A percentile compares a stretch with the other conserved stretches of the same genome.
Evolutionary conservation across 2,113 vertebrate genomes (phyloP).

Genomic region (Forbesichthys papilliferus): DNA sequence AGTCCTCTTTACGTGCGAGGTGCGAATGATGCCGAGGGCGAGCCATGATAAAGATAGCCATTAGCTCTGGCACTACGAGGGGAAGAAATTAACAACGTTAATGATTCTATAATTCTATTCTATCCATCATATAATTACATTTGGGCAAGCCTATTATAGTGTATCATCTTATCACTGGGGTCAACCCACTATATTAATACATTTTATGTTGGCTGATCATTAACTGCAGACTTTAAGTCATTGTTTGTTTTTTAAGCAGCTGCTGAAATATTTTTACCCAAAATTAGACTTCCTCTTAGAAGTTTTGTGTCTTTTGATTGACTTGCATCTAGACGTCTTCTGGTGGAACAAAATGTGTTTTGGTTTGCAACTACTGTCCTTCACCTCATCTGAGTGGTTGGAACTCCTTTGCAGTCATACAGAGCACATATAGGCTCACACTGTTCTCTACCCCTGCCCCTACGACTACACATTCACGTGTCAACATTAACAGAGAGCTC

Average conservation of each 20-base stretch:
- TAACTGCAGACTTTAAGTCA: neutral
- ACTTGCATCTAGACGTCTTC: too few relatives aligned
- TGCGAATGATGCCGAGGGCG: conserved; percentile 47
- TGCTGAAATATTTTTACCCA: too few relatives aligned
- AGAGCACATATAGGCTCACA: too few relatives aligned
- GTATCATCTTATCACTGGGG: neutral
- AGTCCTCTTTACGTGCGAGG: conserved; percentile 58
- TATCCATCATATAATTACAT: conserved; percentile 18
- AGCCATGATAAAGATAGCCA: conserved; percentile 56
- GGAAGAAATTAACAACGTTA: conserved; percentile 38
- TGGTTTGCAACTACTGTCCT: too few relatives aligned
- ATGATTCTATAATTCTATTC: conserved; percentile 40
- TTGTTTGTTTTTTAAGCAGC: neutral
- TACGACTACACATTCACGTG: too few relatives aligned
- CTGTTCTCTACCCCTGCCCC: too few relatives aligned
- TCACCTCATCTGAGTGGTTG: too few relatives aligned
- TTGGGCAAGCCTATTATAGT: conserved; percentile 4
- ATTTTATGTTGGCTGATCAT: neutral
- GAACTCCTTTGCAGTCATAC: too few relatives aligned
- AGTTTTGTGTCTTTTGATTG: too few relatives aligned
- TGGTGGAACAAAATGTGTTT: too few relatives aligned
- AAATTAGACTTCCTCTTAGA: too few relatives aligned
- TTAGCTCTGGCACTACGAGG: conserved; percentile 46
- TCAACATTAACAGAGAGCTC: too few relatives aligned
- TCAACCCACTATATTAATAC: neutral